These are phyloP conservation scores for Capreolus pygargus DNA, from an alignment of 2,113 vertebrate genomes.

Conservation along the genomic window DNA sequence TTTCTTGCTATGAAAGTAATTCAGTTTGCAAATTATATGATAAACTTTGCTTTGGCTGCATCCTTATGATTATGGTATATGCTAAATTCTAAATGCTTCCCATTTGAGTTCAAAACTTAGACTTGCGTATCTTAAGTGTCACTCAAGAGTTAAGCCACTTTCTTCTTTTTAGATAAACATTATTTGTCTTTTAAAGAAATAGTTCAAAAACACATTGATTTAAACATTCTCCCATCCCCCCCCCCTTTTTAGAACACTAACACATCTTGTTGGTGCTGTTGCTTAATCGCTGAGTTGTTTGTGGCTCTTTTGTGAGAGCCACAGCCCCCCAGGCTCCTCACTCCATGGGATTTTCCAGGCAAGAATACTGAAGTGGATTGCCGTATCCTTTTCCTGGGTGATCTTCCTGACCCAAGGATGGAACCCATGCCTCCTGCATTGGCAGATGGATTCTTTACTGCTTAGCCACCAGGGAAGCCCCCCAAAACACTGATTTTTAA, in stretches of 20 bases:
- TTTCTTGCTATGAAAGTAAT: background rate
- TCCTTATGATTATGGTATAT: background rate
- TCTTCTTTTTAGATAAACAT: background rate
- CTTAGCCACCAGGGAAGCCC: background rate
- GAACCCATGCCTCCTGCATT: background rate
- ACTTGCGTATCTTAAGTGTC: background rate
- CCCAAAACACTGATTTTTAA: background rate
- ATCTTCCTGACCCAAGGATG: background rate
- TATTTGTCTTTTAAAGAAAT: background rate
- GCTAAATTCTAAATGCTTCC: background rate
- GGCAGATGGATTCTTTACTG: background rate
- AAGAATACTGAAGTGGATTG: background rate
- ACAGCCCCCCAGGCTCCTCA: background rate
- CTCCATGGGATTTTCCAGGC: background rate
- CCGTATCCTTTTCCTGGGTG: background rate
- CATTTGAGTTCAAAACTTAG: background rate
- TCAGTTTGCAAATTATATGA: background rate
- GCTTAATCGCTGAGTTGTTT: background rate
- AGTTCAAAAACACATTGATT: background rate
- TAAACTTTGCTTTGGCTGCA: background rate
- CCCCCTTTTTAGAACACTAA: background rate
- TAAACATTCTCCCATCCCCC: background rate
- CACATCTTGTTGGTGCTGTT: background rate
- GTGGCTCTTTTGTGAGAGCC: background rate
- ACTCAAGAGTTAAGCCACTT: background rate